Evolutionary conservation across 2,888 invertebrate species (phyloP).

Genomic region (Caenorhabditis angaria): DNA sequence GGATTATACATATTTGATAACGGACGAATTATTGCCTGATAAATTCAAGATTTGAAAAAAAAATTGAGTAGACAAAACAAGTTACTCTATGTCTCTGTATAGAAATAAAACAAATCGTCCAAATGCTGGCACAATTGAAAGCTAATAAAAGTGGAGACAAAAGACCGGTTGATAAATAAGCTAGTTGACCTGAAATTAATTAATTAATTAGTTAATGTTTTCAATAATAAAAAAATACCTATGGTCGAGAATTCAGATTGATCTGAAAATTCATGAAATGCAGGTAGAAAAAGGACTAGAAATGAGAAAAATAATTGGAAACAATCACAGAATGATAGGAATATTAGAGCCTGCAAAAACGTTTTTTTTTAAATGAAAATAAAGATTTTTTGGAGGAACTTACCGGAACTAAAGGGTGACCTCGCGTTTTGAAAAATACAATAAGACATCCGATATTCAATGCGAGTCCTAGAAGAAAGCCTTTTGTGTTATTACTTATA

Average conservation of each 20-base stretch:
- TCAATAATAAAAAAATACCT: not conserved
- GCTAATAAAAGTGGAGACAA: constrained; percentile 64
- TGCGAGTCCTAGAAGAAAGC: constrained; percentile 50
- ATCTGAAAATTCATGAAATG: constrained; percentile 64
- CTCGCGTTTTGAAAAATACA: constrained; percentile 54
- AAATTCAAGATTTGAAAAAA: constrained; percentile 7
- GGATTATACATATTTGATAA: constrained; percentile 43
- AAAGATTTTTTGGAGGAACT: not conserved
- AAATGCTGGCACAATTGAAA: constrained; percentile 69
- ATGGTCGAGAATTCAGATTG: not conserved
- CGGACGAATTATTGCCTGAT: constrained; percentile 53
- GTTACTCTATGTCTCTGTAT: constrained; percentile 65
- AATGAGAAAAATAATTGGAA: constrained; percentile 69
- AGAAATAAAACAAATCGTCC: constrained; percentile 71
- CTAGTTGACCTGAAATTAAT: constrained; percentile 58
- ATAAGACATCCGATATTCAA: constrained; percentile 64
- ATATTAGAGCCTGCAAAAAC: constrained; percentile 64
- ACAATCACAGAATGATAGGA: constrained; percentile 67
- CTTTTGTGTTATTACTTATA: not conserved
- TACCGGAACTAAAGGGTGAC: constrained; percentile 49
- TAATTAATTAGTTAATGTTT: not conserved
- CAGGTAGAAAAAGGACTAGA: constrained; percentile 68
- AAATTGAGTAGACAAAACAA: too few relatives aligned
- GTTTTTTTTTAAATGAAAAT: not conserved
- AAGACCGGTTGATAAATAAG: constrained; percentile 66